Evolutionary conservation across 2,888 invertebrate species (phyloP), one percentile per base, ranked within the genome.

Genomic region (Agrochola litura): DNA sequence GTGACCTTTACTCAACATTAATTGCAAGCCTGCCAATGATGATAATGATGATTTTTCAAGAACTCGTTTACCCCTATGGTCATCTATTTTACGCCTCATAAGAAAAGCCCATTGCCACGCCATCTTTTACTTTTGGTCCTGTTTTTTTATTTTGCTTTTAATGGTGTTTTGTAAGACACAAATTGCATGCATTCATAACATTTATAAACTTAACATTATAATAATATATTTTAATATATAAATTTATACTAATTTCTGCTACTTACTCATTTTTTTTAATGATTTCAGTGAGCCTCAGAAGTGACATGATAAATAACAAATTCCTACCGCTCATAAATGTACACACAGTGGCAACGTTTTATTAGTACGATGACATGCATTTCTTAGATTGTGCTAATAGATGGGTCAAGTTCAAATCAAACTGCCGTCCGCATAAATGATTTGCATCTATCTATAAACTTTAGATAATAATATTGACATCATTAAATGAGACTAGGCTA

Each of bases 381-480:
- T 19, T 77, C 25, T 61, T 14, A 46, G 56, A 77, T 77, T 77
- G 69, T 46, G 22, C 22, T 77, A 61, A 68, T 56, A 37, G n/a
- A 54, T 54, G 3, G 69, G 69, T 77, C 43, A 77, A 61, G 77
- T 68, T 77, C 52, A 69, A n/a, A 68, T 22, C 43, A 52, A 19
- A 43, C n/a, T 0, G n/a, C 5, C 8, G 19, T 60, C 14, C 8
- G 19, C 16, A 46, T 43, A 37, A 67, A 77, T 68, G 43, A 77
- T 77, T 52, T 68, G 60, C 68, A 61, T 77, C 30, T 43, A n/a
- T 67, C n/a, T 41, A 30, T 41, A n/a, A 22, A 37, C 10, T 22
- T 54, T 10, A 63, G 6, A 54, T 52, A 52, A 52, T 19, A 52
- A 52, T 60, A 12, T 25, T 52, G 16, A 22, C 25, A 30, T 52